These are phyloP conservation scores for Ailuropoda melanoleuca DNA, from an alignment of 2,113 vertebrate species.

Conservation along the genomic window DNA sequence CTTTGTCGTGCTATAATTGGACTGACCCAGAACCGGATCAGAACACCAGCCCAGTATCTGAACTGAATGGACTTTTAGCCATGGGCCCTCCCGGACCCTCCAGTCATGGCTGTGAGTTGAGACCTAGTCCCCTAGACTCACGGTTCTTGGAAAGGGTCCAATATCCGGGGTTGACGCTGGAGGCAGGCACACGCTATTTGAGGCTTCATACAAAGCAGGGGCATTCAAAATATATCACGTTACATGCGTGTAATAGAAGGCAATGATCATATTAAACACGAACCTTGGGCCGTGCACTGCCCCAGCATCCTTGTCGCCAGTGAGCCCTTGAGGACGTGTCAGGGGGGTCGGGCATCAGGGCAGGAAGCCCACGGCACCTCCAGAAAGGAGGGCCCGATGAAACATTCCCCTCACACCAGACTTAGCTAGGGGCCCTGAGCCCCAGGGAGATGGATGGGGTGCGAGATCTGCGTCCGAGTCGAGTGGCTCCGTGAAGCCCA, in stretches of 20 bases:
- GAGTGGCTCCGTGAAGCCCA: neutral
- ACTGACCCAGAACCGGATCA: neutral
- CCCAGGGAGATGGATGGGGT: neutral
- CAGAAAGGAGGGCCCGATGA: neutral
- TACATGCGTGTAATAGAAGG: neutral
- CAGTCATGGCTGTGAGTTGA: neutral
- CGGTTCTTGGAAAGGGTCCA: fast-evolving
- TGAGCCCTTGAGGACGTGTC: neutral
- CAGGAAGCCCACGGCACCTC: neutral
- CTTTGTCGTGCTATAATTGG: neutral
- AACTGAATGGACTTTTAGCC: too few relatives aligned
- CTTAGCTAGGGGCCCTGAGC: neutral
- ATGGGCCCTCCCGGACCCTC: neutral
- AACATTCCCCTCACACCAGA: neutral
- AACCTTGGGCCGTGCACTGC: neutral
- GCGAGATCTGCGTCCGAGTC: neutral
- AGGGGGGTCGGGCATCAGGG: neutral
- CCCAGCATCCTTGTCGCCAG: neutral
- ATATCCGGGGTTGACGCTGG: neutral
- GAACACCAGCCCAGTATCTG: neutral
- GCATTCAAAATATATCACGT: neutral
- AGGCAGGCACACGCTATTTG: neutral
- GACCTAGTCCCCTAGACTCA: fast-evolving
- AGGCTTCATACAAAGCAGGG: neutral
- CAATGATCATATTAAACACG: neutral